A percentile compares a stretch with the other conserved stretches of the same genome.
These are phyloP conservation scores for Minunthozetes semirufus DNA, from an alignment of 2,888 invertebrate species.

Conservation along the genomic window DNA sequence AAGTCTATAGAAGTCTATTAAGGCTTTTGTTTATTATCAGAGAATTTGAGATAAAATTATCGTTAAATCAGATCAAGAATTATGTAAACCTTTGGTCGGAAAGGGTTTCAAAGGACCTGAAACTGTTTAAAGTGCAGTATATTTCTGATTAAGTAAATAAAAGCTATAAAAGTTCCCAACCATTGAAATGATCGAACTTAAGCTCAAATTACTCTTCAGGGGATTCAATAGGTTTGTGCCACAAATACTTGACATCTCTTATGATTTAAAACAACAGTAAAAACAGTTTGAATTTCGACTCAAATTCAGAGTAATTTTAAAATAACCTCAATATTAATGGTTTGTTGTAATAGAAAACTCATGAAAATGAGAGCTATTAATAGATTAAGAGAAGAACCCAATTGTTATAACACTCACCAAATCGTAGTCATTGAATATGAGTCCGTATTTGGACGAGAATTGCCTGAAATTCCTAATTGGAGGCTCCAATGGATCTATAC, in stretches of 20 bases:
- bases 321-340: not conserved
- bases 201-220: not conserved
- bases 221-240: not conserved
- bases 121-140: not conserved
- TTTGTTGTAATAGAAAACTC: not conserved
- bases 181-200: not conserved
- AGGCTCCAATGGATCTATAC: not conserved
- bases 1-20: not conserved
- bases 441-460: not conserved
- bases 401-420: not conserved
- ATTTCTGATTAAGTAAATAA: not conserved
- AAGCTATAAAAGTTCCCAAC: not conserved
- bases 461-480: not conserved
- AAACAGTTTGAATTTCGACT: not conserved
- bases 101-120: not conserved
- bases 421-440: slow-evolving; percentile 19
- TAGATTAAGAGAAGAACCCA: not conserved
- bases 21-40: not conserved
- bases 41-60: not conserved
- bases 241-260: not conserved
- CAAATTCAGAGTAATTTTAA: not conserved
- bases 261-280: not conserved
- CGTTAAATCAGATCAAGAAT: not conserved
- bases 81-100: not conserved
- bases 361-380: not conserved